Conservation (phyloP, 1,140 invertebrate genomes). For the Calliphora vicina region DNA sequence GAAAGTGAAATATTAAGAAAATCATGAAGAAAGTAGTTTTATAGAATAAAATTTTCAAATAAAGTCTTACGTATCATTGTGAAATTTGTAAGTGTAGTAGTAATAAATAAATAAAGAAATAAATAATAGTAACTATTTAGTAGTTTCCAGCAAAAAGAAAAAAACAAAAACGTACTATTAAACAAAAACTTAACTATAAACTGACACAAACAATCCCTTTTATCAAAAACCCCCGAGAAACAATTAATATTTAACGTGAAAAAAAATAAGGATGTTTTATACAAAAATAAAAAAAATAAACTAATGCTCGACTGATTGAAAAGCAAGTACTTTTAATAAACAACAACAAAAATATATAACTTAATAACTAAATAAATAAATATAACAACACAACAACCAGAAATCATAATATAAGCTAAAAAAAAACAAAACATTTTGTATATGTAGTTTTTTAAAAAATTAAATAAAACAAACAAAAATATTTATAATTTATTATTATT, state of each 20-base stretch:
- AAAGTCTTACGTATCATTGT: slow-evolving; percentile 1
- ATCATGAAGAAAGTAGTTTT: not conserved
- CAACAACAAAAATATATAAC: no score
- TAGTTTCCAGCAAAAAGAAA: not conserved
- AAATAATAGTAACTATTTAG: slow-evolving; percentile 9
- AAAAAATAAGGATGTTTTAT: slow-evolving; percentile 29
- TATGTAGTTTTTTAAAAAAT: not conserved
- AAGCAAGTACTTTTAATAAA: slow-evolving; percentile 29
- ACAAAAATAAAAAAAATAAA: slow-evolving; percentile 30
- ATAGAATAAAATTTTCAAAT: not conserved
- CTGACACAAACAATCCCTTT: not conserved
- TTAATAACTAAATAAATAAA: slow-evolving; percentile 28
- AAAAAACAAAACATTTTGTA: not conserved
- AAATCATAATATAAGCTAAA: slow-evolving; percentile 21
- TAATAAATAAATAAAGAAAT: not conserved
- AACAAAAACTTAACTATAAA: not conserved
- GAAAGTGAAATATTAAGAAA: no score
- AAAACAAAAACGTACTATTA: not conserved
- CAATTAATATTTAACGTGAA: not conserved
- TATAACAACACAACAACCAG: not conserved
- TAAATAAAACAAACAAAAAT: not conserved
- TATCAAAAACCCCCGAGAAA: not conserved
- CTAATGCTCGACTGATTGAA: slow-evolving; percentile 63
- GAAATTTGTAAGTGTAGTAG: slow-evolving; percentile 16
- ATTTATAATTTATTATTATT: not conserved